phyloP scores from a whole-genome alignment of 2,113 vertebrate genomes.

The Ardeotis arabs region DNA sequence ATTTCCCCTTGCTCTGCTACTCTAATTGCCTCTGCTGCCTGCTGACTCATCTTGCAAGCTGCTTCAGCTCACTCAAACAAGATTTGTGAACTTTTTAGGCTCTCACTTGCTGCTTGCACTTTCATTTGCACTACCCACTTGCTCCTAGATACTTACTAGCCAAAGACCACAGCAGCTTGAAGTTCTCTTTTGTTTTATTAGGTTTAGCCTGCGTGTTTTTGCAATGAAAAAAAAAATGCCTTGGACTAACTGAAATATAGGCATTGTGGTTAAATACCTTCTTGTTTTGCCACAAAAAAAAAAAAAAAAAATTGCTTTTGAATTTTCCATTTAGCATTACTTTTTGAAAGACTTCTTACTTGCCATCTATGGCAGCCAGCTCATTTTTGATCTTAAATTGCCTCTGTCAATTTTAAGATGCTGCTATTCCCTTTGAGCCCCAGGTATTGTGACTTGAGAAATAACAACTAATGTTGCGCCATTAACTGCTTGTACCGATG shows the following conservation, averaged over 20 bases:
- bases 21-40: background rate
- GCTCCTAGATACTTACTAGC: background rate
- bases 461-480: background rate
- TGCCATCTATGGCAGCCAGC: rapidly evolving
- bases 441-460: background rate
- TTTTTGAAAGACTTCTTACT: background rate
- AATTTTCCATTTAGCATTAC: background rate
- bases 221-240: background rate
- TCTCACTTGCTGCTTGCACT: background rate
- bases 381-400: background rate
- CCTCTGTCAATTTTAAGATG: background rate
- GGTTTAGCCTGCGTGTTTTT: background rate
- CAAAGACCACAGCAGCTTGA: background rate
- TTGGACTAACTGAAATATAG: background rate
- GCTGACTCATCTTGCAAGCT: slow-evolving; percentile 13
- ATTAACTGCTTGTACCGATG: background rate
- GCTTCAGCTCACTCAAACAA: background rate
- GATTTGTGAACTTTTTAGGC: background rate
- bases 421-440: background rate
- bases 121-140: background rate
- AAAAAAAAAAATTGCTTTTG: background rate
- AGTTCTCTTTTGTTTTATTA: background rate
- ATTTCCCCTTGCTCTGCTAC: background rate
- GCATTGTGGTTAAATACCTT: background rate
- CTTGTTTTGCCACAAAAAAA: background rate